Evolutionary conservation across 92 coral and sea anemone species (phyloP).

Genomic region (Galaxea fascicularis): DNA sequence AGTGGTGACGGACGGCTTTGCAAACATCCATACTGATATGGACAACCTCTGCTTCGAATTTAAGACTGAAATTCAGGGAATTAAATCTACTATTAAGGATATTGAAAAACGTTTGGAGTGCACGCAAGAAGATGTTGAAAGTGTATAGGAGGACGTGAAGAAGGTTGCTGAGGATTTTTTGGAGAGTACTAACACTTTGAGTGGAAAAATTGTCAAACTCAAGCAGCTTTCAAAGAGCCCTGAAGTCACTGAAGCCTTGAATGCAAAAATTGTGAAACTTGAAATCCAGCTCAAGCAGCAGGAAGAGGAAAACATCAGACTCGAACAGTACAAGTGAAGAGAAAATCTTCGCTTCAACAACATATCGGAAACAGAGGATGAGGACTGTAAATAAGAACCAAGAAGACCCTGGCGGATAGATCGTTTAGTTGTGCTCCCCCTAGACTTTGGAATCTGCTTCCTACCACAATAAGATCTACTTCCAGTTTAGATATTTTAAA

Average conservation of each 20-base stretch:
- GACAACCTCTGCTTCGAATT: slow-evolving; percentile 13
- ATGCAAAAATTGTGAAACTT: background rate
- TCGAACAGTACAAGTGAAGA: slow-evolving; percentile 1
- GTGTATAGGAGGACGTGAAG: slow-evolving; percentile 5
- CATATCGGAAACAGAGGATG: background rate
- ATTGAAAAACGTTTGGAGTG: background rate
- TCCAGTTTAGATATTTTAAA: too few relatives aligned
- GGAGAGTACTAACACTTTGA: background rate
- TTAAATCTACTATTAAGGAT: background rate
- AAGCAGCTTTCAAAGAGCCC: slow-evolving; percentile 10
- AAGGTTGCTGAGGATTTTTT: background rate
- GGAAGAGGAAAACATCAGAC: background rate
- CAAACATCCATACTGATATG: background rate
- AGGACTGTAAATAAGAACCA: slow-evolving; percentile 2
- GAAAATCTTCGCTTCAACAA: slow-evolving; percentile 8
- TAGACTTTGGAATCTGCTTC: too few relatives aligned
- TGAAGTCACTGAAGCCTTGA: background rate
- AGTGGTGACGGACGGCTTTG: background rate
- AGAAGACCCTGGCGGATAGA: too few relatives aligned
- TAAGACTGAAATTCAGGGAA: background rate
- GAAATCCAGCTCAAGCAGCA: background rate
- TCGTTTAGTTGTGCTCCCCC: too few relatives aligned
- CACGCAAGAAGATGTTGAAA: slow-evolving; percentile 3
- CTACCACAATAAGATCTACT: too few relatives aligned
- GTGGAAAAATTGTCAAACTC: background rate